A percentile compares a stretch with the other conserved stretches of the same genome.
Evolutionary conservation across 2,113 vertebrate genomes (phyloP).

Genomic region (Stictonetta naevosa): DNA sequence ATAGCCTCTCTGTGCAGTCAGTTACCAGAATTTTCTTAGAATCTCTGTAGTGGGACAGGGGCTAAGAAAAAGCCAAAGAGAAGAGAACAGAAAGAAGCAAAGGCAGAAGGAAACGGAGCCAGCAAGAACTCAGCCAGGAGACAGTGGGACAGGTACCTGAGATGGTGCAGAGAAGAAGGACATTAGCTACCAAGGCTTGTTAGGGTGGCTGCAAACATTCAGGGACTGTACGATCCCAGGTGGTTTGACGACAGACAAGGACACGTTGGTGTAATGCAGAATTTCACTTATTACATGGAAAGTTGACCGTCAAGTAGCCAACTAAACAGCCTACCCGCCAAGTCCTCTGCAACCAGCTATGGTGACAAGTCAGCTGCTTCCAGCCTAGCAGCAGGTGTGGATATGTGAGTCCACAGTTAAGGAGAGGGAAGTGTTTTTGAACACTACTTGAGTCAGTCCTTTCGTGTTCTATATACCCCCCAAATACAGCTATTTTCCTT

Average conservation of each 20-base stretch:
- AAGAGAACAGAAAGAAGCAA: neutral
- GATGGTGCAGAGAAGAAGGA: neutral
- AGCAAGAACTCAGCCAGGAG: neutral
- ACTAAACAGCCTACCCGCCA: neutral
- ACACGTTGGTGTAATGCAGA: neutral
- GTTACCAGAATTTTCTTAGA: neutral
- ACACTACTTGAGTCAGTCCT: fast-evolving
- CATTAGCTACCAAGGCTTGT: neutral
- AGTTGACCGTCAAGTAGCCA: neutral
- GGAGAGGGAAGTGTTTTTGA: neutral
- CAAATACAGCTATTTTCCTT: neutral
- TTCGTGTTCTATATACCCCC: neutral
- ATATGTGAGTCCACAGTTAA: neutral
- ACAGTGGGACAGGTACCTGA: neutral
- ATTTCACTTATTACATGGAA: neutral
- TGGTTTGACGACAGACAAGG: neutral
- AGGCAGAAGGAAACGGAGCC: neutral
- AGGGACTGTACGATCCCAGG: neutral
- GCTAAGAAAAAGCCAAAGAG: neutral
- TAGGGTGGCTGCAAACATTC: neutral
- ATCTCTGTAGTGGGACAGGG: fast-evolving
- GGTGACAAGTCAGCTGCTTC: neutral
- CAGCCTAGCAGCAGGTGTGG: neutral
- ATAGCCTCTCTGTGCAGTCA: neutral
- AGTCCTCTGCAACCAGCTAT: neutral